Percentiles rank a stretch among this genome's conserved stretches.
Evolutionary conservation across 2,888 invertebrate genomes (phyloP).

Genomic region (Scaptomyza parva): DNA sequence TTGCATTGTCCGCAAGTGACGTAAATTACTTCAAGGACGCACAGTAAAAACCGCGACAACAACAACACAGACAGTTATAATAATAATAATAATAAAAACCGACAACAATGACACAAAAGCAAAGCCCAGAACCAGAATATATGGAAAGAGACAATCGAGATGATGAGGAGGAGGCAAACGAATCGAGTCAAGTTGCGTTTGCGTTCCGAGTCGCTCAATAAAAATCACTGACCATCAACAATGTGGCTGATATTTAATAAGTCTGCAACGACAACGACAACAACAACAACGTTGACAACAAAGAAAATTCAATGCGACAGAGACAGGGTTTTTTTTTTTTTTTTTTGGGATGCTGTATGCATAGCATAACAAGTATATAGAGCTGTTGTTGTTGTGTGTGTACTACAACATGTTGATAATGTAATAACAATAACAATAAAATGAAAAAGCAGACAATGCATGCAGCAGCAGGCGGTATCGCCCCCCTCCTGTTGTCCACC

Average conservation of each 20-base stretch:
- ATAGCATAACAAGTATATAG: constrained; percentile 40
- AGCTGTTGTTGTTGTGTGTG: too few relatives aligned
- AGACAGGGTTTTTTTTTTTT: constrained; percentile 24
- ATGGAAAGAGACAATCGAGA: constrained; percentile 14
- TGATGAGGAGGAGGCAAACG: neutral
- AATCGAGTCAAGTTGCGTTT: constrained; percentile 22
- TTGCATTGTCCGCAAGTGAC: constrained; percentile 61
- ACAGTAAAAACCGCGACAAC: constrained; percentile 56
- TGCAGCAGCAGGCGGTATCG: too few relatives aligned
- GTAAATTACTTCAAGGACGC: constrained; percentile 81
- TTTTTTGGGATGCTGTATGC: constrained; percentile 8
- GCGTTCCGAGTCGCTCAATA: constrained; percentile 73
- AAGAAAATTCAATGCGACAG: constrained; percentile 27
- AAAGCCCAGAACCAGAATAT: constrained; percentile 16
- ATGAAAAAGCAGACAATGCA: constrained; percentile 41
- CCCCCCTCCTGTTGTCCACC: neutral
- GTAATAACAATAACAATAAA: constrained; percentile 71
- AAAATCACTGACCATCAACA: constrained; percentile 79
- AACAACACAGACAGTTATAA: constrained; percentile 63
- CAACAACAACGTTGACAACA: neutral
- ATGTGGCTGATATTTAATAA: constrained; percentile 78
- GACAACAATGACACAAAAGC: constrained; percentile 18
- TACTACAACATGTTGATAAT: constrained; percentile 66
- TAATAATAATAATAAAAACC: constrained; percentile 61
- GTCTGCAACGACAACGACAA: constrained; percentile 41